phyloP scores from a whole-genome alignment of 1,140 invertebrate genomes.

The Pentalonia nigronervosa region DNA sequence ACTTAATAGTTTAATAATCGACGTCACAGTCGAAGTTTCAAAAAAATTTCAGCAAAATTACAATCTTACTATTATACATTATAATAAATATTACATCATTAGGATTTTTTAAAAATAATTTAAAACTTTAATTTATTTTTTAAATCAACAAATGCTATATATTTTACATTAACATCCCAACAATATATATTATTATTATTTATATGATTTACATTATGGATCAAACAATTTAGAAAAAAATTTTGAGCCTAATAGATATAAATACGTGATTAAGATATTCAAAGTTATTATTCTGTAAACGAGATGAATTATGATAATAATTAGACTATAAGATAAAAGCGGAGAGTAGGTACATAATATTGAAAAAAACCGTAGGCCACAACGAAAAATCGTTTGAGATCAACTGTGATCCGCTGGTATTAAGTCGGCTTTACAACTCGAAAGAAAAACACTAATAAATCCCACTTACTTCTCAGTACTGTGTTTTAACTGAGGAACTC shows the following conservation, averaged over 20 bases:
- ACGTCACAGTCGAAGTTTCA: background rate
- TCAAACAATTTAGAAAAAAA: background rate
- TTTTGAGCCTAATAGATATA: background rate
- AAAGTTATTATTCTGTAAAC: background rate
- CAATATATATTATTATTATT: background rate
- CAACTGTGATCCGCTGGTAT: conserved; percentile 56
- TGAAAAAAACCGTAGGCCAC: conserved; percentile 29
- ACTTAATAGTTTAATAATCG: background rate
- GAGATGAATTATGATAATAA: background rate
- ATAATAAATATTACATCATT: background rate
- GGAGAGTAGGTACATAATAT: background rate
- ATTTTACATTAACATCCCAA: background rate
- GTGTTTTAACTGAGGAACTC: conserved; percentile 35
- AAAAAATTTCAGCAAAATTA: background rate
- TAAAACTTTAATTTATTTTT: background rate
- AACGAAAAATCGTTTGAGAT: conserved; percentile 53
- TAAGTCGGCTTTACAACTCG: conserved; percentile 56
- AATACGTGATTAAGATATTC: background rate
- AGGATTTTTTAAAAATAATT: background rate
- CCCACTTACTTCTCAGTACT: conserved; percentile 42
- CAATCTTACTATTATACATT: background rate
- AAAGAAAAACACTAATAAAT: conserved; percentile 58
- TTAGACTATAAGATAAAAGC: background rate
- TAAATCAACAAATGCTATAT: background rate
- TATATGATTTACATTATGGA: background rate